phyloP scores from a whole-genome alignment of 2,113 vertebrate genomes.

The Apteryx mantelli region DNA sequence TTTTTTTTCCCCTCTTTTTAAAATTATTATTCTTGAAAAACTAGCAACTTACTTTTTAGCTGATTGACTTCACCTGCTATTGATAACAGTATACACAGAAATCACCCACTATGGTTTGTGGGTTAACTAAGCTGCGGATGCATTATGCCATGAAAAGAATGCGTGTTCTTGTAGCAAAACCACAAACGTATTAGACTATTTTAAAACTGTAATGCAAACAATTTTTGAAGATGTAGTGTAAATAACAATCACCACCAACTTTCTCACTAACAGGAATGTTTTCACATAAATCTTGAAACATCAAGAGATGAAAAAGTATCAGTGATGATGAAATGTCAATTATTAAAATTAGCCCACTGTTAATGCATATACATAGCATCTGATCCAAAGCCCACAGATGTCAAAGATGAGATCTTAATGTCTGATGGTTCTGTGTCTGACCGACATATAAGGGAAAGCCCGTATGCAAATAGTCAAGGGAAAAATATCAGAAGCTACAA shows the following conservation, averaged over 20 bases:
- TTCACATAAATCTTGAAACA: background rate
- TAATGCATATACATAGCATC: background rate
- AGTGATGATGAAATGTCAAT: background rate
- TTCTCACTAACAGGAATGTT: background rate
- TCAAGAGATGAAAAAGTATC: background rate
- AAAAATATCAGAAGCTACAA: constrained; percentile 66
- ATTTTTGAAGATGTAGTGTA: background rate
- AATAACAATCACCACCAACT: background rate
- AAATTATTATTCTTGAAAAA: background rate
- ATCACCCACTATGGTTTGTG: background rate
- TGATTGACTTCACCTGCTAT: background rate
- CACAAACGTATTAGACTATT: background rate
- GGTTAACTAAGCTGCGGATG: background rate
- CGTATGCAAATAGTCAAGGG: background rate
- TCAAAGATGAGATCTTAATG: background rate
- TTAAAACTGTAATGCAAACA: background rate
- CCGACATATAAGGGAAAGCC: background rate
- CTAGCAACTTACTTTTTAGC: background rate
- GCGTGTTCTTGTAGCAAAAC: background rate
- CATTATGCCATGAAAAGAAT: background rate
- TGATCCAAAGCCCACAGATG: background rate
- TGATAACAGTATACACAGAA: background rate
- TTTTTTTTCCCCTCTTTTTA: background rate
- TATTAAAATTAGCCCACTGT: background rate
- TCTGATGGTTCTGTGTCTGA: background rate